Conservation (phyloP, 2,113 vertebrate genomes). For the Cygnus atratus region DNA sequence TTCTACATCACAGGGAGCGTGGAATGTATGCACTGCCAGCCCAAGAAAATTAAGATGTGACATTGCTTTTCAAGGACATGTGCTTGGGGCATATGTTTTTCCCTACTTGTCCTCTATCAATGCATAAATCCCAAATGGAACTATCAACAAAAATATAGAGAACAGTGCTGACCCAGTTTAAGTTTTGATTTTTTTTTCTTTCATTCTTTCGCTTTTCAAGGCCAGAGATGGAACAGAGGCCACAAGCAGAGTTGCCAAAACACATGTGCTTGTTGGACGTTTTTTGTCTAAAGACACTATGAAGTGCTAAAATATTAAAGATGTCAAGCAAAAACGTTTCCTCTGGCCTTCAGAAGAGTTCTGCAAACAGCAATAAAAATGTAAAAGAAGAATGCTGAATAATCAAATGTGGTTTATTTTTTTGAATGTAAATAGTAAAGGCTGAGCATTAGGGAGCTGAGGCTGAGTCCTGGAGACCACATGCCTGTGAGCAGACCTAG, state of each 20-base stretch:
- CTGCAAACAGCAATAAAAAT: constrained; percentile 44
- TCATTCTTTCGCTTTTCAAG: constrained; percentile 8
- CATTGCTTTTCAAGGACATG: constrained; percentile 53
- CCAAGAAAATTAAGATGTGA: constrained; percentile 54
- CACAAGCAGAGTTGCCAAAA: constrained; percentile 47
- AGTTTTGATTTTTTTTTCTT: background rate
- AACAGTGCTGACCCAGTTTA: constrained; percentile 49
- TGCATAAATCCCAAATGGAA: constrained; percentile 41
- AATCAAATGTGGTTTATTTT: constrained; percentile 63
- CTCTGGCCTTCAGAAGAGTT: constrained; percentile 26
- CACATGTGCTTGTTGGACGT: constrained; percentile 35
- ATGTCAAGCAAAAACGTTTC: constrained; percentile 53
- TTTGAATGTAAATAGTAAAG: constrained; percentile 2
- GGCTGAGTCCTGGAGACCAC: background rate
- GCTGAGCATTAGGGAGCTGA: background rate
- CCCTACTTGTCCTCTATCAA: background rate
- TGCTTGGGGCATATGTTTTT: background rate
- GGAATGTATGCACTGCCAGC: constrained; percentile 53
- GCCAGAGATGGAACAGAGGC: constrained; percentile 45
- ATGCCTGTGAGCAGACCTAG: background rate
- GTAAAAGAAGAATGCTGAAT: constrained; percentile 62
- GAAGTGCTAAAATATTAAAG: constrained; percentile 61
- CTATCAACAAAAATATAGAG: constrained; percentile 27
- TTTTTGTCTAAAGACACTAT: constrained; percentile 48
- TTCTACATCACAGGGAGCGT: constrained; percentile 23